Evolutionary conservation across 2,797 vertebrate genomes (phyloP).

Genomic region (Alca torda): DNA sequence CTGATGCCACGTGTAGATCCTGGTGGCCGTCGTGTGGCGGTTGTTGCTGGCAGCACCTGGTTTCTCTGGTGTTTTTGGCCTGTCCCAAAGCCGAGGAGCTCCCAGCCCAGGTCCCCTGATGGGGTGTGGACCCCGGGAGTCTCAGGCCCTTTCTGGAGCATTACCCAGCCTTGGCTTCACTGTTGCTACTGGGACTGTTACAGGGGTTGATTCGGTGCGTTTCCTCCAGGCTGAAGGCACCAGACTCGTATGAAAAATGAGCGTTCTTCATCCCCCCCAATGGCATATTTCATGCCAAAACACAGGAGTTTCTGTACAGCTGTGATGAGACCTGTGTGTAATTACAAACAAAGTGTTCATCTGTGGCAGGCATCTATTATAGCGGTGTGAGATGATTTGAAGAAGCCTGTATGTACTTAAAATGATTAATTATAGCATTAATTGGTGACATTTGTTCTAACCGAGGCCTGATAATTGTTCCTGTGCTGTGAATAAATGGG

Average conservation of each 20-base stretch:
- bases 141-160: background rate
- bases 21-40: accelerated
- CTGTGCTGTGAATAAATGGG: background rate
- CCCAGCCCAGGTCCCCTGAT: no score
- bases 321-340: background rate
- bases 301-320: background rate
- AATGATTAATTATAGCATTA: background rate
- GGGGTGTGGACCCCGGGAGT: background rate
- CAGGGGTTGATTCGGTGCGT: background rate
- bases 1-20: background rate
- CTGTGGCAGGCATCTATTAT: background rate
- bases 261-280: no score
- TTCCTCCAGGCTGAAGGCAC: background rate
- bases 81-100: background rate
- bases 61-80: background rate
- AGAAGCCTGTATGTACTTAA: background rate
- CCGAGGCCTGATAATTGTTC: background rate
- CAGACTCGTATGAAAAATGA: accelerated
- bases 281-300: background rate
- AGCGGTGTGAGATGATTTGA: background rate
- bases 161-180: accelerated
- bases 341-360: no score
- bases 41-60: accelerated
- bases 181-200: accelerated
- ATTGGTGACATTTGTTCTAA: background rate